A percentile compares a stretch with the other conserved stretches of the same genome.
phyloP scores from a whole-genome alignment of 2,797 vertebrate genomes.

The Chaenodraco wilsoni region DNA sequence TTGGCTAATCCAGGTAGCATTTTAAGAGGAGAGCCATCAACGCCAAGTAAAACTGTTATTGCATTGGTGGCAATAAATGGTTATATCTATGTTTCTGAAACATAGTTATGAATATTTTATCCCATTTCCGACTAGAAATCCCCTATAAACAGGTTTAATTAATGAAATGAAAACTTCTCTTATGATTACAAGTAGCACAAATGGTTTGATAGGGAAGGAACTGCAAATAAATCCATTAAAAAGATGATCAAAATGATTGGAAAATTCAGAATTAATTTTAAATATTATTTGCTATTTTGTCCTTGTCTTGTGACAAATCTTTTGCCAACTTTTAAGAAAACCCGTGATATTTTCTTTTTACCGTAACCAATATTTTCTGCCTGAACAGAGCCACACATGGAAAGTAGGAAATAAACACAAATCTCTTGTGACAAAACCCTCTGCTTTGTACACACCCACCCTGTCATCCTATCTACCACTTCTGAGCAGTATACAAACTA shows the following conservation, averaged over 20 bases:
- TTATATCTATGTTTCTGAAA: too few species aligned
- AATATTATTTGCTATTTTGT: not conserved
- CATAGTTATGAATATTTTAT: too few species aligned
- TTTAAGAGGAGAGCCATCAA: too few species aligned
- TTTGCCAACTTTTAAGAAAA: not conserved
- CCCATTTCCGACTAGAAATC: too few species aligned
- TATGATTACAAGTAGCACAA: too few species aligned
- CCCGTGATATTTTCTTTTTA: too few species aligned
- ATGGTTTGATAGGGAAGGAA: not conserved
- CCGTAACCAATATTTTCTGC: too few species aligned
- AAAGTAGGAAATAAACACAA: not conserved
- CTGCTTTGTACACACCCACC: not conserved
- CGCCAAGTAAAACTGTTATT: too few species aligned
- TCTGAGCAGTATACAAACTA: constrained; percentile 14
- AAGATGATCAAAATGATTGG: not conserved
- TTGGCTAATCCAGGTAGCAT: too few species aligned
- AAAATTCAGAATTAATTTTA: not conserved
- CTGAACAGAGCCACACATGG: not conserved
- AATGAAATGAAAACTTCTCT: too few species aligned
- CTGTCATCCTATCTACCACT: not conserved
- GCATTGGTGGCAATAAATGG: too few species aligned
- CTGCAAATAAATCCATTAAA: not conserved
- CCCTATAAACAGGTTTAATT: too few species aligned
- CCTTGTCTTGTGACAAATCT: not conserved
- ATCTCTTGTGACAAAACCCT: not conserved